Evolutionary conservation across 2,113 vertebrate species (phyloP).

Genomic region (Brachyistius frenatus): DNA sequence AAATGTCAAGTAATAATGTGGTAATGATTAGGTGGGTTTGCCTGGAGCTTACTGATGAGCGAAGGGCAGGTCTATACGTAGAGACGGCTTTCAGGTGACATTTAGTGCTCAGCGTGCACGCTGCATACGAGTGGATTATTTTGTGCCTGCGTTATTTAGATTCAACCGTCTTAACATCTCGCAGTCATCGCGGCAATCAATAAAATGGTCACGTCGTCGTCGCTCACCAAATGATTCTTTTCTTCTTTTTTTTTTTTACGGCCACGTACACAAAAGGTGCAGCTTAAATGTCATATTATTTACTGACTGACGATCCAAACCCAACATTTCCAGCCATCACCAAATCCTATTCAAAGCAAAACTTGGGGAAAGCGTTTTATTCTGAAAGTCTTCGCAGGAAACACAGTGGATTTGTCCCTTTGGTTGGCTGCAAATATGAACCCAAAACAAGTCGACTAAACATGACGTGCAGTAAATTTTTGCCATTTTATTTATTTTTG

Average conservation of each 20-base stretch:
- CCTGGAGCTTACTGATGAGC: conserved; percentile 30
- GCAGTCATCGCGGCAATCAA: neutral
- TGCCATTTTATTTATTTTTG: neutral
- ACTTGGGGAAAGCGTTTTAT: neutral
- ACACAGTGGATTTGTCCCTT: too few species aligned
- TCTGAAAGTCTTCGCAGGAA: too few species aligned
- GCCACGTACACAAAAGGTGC: neutral
- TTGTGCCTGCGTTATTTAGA: neutral
- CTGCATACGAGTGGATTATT: conserved; percentile 3
- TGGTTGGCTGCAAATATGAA: too few species aligned
- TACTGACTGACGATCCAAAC: neutral
- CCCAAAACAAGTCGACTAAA: neutral
- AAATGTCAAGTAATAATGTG: conserved; percentile 68
- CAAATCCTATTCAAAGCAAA: neutral
- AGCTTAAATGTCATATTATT: neutral
- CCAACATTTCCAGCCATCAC: neutral
- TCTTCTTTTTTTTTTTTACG: neutral
- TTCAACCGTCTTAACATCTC: too few species aligned
- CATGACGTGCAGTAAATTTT: neutral
- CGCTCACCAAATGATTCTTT: neutral
- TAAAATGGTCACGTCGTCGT: neutral
- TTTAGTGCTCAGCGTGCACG: conserved; percentile 20
- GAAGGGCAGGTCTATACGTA: conserved; percentile 32
- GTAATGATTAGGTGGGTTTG: conserved; percentile 46
- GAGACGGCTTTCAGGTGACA: conserved; percentile 45